These are phyloP conservation scores for Alethe castanea DNA, from an alignment of 2,113 vertebrate species.

Conservation along the genomic window DNA sequence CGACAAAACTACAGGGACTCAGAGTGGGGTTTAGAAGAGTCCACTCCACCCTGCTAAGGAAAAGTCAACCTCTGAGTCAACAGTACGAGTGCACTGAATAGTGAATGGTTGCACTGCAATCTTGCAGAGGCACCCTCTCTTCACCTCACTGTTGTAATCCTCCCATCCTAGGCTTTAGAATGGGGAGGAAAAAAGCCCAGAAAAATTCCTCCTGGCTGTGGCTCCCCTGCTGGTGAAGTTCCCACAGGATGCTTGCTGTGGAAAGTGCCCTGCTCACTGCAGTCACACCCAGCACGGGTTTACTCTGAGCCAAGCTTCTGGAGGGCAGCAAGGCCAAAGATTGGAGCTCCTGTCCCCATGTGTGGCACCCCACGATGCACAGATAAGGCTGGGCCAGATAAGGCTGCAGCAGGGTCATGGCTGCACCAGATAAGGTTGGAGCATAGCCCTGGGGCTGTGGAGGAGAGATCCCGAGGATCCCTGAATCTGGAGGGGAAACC, in stretches of 20 bases:
- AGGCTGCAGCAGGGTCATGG: neutral
- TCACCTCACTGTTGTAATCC: neutral
- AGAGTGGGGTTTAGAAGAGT: neutral
- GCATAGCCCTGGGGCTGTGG: neutral
- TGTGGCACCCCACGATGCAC: fast-evolving
- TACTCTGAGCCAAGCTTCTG: neutral
- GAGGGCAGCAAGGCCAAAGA: neutral
- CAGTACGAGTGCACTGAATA: neutral
- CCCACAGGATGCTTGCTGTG: fast-evolving
- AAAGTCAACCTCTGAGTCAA: neutral
- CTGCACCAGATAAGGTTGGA: neutral
- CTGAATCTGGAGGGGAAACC: fast-evolving
- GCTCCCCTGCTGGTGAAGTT: neutral
- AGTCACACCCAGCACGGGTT: fast-evolving
- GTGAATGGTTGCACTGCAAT: neutral
- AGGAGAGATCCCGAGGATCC: neutral
- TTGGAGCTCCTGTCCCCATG: neutral
- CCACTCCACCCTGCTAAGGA: neutral
- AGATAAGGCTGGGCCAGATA: neutral
- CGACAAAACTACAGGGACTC: neutral
- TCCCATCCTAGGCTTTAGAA: neutral
- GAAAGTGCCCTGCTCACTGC: fast-evolving
- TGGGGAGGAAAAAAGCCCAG: neutral
- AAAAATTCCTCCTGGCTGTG: neutral
- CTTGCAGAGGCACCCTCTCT: neutral